Base-by-base conservation (phyloP, 2,113 vertebrate species). In the Sceloporus undulatus region DNA sequence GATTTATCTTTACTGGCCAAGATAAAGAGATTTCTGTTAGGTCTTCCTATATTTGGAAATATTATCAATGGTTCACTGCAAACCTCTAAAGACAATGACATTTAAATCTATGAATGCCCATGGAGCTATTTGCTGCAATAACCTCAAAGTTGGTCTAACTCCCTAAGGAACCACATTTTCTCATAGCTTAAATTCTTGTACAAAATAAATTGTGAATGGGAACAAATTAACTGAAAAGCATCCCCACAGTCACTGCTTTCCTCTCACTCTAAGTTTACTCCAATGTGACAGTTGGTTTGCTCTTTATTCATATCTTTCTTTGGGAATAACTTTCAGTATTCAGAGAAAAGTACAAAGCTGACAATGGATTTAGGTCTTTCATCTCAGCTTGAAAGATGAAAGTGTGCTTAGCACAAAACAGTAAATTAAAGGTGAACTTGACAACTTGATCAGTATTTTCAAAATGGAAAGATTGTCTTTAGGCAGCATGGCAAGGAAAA, bases 331-430 rank as follows among this genome's bases (percentile, higher is more conserved):
- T 73, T 56, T 79, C 42, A 86, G 65, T 19, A 86, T 79, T 71
- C 65, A 80, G 62, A 52, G 62, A 54, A 5, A 16, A 79, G 48
- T 42, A 56, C 85, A 86, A 56, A 79, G 48, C 59, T 71, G 66
- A 79, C 65, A 79, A 70, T 40, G 21, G 21, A 79, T 79, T 80
- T 54, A 38, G 77, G 48, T 34, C 65, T 86, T 86, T 86, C 65
- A 86, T 86, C 29, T 86, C 62, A 70, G n/a, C 65, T 70, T 86
- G 65, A 86, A 86, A 86, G 85, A 79, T 70, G 42, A 27, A 25
- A 79, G 29, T 54, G 79, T 79, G 34, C 77, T 86, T 86, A 86
- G 77, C 65, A 79, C 85, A 86, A 56, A 79, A 70, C 42, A 70
- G 48, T 68, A 86, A 70, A 70, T 79, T 54, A 86, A 70, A 79